Conservation (phyloP, 2,797 vertebrate genomes). For the Acropternis orthonyx region DNA sequence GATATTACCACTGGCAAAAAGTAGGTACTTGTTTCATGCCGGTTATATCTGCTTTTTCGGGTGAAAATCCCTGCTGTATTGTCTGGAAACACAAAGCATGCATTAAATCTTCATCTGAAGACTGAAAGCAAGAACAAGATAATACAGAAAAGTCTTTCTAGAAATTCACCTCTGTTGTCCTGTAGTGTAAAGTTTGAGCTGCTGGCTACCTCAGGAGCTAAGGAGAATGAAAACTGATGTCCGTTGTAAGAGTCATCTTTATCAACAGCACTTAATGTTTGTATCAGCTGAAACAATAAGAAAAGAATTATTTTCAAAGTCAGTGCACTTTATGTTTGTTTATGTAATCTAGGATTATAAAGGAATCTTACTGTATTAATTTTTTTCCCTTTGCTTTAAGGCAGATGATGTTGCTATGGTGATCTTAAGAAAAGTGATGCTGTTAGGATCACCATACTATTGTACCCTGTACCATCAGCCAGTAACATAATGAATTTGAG, state of each 20-base stretch:
- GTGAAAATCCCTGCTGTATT: conserved; percentile 93
- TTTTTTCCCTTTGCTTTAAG: neutral
- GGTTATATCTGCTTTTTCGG: conserved; percentile 85
- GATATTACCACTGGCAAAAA: conserved; percentile 92
- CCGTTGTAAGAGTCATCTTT: conserved; percentile 87
- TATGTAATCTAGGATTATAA: neutral
- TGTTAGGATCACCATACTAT: neutral
- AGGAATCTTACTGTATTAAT: neutral
- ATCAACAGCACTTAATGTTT: conserved; percentile 89
- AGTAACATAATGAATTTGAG: neutral
- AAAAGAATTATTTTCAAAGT: conserved; percentile 13
- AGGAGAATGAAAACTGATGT: conserved; percentile 88
- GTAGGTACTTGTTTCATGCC: conserved; percentile 86
- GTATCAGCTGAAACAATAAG: conserved; percentile 84
- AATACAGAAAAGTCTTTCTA: conserved; percentile 2
- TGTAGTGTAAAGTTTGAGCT: conserved; percentile 92
- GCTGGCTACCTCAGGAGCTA: conserved; percentile 84
- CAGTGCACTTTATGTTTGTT: neutral
- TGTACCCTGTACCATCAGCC: neutral
- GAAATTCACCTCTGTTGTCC: conserved; percentile 89
- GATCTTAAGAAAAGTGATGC: neutral
- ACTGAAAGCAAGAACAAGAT: neutral
- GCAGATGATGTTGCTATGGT: neutral
- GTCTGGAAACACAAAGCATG: conserved; percentile 79
- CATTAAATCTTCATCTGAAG: conserved; percentile 17